phyloP scores from a whole-genome alignment of 2,797 vertebrate species.

The Xiphophorus birchmanni region DNA sequence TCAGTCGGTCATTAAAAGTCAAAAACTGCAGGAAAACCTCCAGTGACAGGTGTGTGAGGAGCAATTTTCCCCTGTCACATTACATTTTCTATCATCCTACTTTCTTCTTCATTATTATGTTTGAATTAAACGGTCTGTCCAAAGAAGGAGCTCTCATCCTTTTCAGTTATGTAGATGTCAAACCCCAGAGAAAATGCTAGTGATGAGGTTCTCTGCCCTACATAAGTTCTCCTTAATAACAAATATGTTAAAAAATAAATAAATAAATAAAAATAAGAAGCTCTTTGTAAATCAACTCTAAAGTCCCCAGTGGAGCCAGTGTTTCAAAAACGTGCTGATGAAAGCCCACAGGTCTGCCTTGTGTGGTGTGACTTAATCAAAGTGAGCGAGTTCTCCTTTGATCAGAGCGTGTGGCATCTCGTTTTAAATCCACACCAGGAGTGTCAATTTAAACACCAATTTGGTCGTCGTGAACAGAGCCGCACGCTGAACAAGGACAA shows the following conservation, averaged over 20 bases:
- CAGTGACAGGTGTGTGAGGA: background rate
- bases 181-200: conserved; percentile 4
- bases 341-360: conserved; percentile 23
- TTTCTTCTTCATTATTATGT: conserved; percentile 7
- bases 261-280: background rate
- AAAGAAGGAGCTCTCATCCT: background rate
- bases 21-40: background rate
- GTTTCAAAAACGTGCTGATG: conserved; percentile 26
- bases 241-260: background rate
- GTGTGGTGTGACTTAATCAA: conserved; percentile 51
- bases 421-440: conserved; percentile 32
- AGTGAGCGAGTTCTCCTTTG: conserved; percentile 40
- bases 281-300: conserved; percentile 5
- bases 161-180: conserved; percentile 11
- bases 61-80: conserved; percentile 5
- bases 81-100: background rate
- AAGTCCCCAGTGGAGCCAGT: conserved; percentile 9
- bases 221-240: conserved; percentile 5
- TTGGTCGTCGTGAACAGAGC: conserved; percentile 5
- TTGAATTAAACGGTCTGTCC: conserved; percentile 11
- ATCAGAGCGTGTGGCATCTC: conserved; percentile 39
- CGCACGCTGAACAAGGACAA: conserved; percentile 9
- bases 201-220: conserved; percentile 6
- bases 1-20: background rate
- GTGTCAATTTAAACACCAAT: conserved; percentile 43